Evolutionary conservation across 2,113 vertebrate genomes (phyloP), one percentile per base, ranked within the genome.

Genomic region (Tragelaphus scriptus): DNA sequence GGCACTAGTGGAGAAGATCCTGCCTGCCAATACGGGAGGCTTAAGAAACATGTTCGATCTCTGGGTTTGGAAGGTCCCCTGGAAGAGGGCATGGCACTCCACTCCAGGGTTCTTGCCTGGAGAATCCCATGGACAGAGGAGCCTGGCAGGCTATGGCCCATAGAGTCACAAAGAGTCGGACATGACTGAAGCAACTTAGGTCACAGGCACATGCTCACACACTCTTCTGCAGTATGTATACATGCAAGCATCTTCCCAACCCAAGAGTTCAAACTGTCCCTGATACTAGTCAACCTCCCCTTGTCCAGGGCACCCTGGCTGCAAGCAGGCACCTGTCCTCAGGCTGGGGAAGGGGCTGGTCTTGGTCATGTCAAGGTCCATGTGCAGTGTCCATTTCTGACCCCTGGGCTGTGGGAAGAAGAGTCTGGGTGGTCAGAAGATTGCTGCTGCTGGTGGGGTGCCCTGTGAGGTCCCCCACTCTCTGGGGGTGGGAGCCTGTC

Each of bases 351-450:
- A 5, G 16, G 3, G 40, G 13, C 44, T 6, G 23, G 88, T n/a
- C 47, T 36, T 30, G 7, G 11, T 21, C 30, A 15, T 9, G 36
- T 36, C 7, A 0, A 7, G 25, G 6, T 30, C 5, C 12, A 1
- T 0, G 0, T 2, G 28, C 0, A 0, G 40, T 14, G 12, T 11
- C 23, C 21, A 3, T 13, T 13, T 0, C 15, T 2, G 28, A 23
- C 32, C 19, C 19, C 26, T 4, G 28, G 36, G 11, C 6, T 26
- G n/a, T 15, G 25, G 47, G 26, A 30, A 23, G 28, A n/a, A 6
- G 3, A 49, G 19, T 7, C 1, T 4, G 14, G 55, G 21, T 7
- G 3, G 10, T 2, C 1, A 40, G 71, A n/a, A 56, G 12, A 1
- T 19, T 5, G 23, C 30, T 32, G 28, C 36, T 40, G 9, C 5